phyloP scores from a whole-genome alignment of 2,888 invertebrate genomes.

The Lithophane semibrunnea region DNA sequence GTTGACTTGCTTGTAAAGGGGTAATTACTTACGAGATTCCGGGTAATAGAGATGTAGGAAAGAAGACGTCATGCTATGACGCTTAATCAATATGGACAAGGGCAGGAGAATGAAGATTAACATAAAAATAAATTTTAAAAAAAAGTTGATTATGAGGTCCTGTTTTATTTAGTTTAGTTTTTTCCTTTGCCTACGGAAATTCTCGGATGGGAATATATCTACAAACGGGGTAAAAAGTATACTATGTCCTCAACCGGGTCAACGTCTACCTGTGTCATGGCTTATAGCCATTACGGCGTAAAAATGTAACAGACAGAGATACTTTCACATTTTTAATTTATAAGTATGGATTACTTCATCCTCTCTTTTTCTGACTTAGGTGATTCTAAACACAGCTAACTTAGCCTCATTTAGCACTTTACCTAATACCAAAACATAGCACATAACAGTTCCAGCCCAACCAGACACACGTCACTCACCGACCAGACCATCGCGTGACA shows the following conservation, averaged over 20 bases:
- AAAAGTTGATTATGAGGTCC: too few species aligned
- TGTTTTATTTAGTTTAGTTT: not conserved
- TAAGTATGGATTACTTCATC: not conserved
- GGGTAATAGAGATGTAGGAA: not conserved
- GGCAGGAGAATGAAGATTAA: not conserved
- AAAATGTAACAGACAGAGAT: too few species aligned
- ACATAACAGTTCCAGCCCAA: too few species aligned
- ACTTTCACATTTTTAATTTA: too few species aligned
- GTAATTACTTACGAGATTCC: not conserved
- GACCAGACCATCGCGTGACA: constrained; percentile 11
- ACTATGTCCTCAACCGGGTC: too few species aligned
- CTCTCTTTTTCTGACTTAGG: not conserved
- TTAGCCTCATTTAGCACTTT: not conserved
- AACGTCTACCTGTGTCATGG: too few species aligned
- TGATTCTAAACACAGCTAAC: not conserved
- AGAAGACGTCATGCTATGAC: not conserved
- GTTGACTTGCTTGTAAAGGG: too few species aligned
- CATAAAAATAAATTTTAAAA: not conserved
- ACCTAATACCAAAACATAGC: not conserved
- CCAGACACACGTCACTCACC: constrained; percentile 12
- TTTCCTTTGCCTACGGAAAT: too few species aligned
- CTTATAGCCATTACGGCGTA: too few species aligned
- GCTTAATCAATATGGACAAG: not conserved
- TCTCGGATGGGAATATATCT: too few species aligned
- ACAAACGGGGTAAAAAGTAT: too few species aligned